These are phyloP conservation scores for Natrix natrix DNA, from an alignment of 2,797 vertebrate species.

Conservation along the genomic window DNA sequence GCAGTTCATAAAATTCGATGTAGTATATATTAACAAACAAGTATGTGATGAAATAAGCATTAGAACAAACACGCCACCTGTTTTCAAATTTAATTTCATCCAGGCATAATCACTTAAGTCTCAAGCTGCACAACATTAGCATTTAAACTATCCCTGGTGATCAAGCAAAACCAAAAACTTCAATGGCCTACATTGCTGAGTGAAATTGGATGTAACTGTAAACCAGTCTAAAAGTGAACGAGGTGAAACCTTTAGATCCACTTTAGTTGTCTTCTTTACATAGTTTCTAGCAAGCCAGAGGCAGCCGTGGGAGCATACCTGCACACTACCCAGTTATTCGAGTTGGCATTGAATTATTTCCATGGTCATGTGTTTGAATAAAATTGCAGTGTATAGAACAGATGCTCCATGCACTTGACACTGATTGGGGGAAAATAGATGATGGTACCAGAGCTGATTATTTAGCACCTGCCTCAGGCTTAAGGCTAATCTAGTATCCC, in stretches of 20 bases:
- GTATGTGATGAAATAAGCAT: background rate
- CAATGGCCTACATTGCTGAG: background rate
- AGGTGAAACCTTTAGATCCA: background rate
- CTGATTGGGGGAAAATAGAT: background rate
- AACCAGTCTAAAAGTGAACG: background rate
- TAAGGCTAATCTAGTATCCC: background rate
- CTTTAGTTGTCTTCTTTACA: background rate
- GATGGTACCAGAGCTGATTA: background rate
- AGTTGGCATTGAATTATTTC: background rate
- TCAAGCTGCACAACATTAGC: background rate
- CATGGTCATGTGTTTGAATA: background rate
- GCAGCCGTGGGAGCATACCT: background rate
- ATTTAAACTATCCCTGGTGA: background rate
- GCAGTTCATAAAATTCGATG: constrained; percentile 24
- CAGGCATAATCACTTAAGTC: constrained; percentile 9
- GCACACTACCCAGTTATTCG: background rate
- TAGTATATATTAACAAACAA: constrained; percentile 27
- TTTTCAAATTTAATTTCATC: constrained; percentile 24
- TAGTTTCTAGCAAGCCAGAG: background rate
- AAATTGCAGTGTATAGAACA: background rate
- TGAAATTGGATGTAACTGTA: background rate
- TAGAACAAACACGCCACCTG: constrained; percentile 25
- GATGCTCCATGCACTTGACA: background rate
- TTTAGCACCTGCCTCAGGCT: background rate
- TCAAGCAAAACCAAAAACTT: background rate